These are phyloP conservation scores for Pandemis corylana DNA, from an alignment of 2,888 invertebrate genomes.

Conservation along the genomic window DNA sequence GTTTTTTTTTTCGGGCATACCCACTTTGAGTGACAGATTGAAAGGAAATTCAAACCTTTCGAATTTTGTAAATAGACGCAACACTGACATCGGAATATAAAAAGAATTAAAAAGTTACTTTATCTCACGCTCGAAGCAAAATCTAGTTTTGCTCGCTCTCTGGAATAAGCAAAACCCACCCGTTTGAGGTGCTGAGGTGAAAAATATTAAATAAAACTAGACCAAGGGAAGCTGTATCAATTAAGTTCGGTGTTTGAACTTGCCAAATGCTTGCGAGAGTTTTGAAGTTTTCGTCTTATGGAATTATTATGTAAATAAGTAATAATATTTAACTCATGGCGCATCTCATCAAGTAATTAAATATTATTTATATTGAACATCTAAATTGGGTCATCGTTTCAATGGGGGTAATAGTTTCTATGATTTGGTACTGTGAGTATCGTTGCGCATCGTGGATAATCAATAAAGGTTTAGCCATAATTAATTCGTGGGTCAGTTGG, in stretches of 20 bases:
- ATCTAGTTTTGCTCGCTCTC: too few relatives aligned
- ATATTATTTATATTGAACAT: background rate
- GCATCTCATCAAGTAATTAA: background rate
- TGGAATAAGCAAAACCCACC: too few relatives aligned
- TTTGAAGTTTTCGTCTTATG: background rate
- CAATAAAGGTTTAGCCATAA: constrained; percentile 1
- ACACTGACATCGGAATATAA: too few relatives aligned
- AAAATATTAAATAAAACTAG: too few relatives aligned
- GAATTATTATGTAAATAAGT: constrained; percentile 3
- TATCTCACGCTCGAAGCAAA: too few relatives aligned
- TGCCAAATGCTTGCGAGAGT: background rate
- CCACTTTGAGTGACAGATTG: too few relatives aligned
- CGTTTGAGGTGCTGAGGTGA: too few relatives aligned
- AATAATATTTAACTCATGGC: background rate
- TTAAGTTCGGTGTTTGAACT: constrained; percentile 10
- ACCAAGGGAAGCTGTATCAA: too few relatives aligned
- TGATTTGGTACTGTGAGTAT: background rate
- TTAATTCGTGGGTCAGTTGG: constrained; percentile 4
- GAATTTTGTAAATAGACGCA: too few relatives aligned
- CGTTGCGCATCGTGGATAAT: background rate
- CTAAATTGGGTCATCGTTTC: background rate
- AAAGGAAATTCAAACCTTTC: too few relatives aligned
- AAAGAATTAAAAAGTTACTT: too few relatives aligned
- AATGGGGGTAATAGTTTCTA: background rate
- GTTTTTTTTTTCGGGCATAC: too few relatives aligned